These are phyloP conservation scores for Brachionus angularis DNA, from an alignment of 1,140 invertebrate species.

Conservation along the genomic window DNA sequence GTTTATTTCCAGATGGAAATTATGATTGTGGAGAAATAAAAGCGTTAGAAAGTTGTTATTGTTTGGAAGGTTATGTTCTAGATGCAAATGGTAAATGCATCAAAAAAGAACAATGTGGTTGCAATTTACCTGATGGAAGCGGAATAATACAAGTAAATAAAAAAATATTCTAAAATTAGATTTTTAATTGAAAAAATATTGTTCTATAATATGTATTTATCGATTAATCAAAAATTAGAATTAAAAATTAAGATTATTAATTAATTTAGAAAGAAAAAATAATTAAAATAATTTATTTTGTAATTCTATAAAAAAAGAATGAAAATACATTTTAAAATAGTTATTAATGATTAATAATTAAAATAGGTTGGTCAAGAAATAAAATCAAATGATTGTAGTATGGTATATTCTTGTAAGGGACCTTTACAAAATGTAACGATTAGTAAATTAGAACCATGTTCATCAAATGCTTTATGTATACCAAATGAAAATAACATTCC, in stretches of 20 bases:
- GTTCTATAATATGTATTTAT: too few species aligned
- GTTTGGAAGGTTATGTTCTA: constrained; percentile 19
- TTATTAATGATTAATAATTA: neutral
- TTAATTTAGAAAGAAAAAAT: neutral
- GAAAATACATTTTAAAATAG: neutral
- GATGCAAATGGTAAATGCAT: constrained; percentile 16
- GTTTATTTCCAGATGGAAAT: neutral
- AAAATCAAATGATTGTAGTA: neutral
- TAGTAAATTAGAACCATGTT: neutral
- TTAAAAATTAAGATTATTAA: too few species aligned
- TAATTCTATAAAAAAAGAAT: too few species aligned
- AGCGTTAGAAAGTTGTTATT: constrained; percentile 34
- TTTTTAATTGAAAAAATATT: too few species aligned
- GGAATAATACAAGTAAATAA: constrained; percentile 12
- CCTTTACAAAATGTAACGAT: neutral
- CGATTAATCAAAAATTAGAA: too few species aligned
- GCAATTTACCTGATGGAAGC: constrained; percentile 13
- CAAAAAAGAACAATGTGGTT: constrained; percentile 7
- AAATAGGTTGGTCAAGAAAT: neutral
- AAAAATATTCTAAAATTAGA: too few species aligned
- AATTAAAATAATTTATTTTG: neutral
- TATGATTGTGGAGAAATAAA: constrained; percentile 10
- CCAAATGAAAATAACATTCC: neutral
- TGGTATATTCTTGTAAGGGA: neutral
- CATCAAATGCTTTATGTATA: neutral